Conservation (phyloP, 2,888 invertebrate species). For the Orchesella flavescens region DNA sequence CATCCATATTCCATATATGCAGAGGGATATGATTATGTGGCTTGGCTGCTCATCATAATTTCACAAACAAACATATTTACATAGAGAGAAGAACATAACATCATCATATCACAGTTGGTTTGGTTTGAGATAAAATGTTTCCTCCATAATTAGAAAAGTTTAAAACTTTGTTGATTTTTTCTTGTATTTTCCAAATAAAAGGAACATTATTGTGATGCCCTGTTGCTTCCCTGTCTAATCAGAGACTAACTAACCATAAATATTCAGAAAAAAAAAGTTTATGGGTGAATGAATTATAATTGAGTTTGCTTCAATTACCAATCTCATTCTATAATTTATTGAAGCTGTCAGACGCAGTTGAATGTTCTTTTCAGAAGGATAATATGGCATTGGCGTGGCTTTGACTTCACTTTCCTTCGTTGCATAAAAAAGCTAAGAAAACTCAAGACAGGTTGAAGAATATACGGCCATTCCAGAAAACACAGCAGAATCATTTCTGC, state of each 20-base stretch:
- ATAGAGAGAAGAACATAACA: neutral
- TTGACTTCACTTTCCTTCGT: too few species aligned
- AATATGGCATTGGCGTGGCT: too few species aligned
- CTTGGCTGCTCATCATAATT: neutral
- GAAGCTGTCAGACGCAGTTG: slow-evolving; percentile 27
- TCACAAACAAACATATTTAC: slow-evolving; percentile 12
- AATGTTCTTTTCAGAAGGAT: neutral
- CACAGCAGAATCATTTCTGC: too few species aligned
- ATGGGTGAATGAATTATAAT: slow-evolving; percentile 31
- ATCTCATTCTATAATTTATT: neutral
- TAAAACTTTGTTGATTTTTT: slow-evolving; percentile 26
- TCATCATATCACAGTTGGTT: neutral
- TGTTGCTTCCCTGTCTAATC: slow-evolving; percentile 7
- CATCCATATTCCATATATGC: neutral
- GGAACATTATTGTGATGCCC: neutral
- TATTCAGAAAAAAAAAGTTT: slow-evolving; percentile 28
- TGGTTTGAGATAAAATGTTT: slow-evolving; percentile 21
- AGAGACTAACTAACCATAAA: slow-evolving; percentile 34
- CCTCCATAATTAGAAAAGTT: slow-evolving; percentile 55
- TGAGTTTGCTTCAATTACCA: slow-evolving; percentile 32
- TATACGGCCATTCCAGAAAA: too few species aligned
- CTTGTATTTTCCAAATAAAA: neutral
- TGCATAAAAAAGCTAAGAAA: too few species aligned
- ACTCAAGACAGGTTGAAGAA: too few species aligned
- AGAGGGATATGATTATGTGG: neutral